phyloP scores from a whole-genome alignment of 2,888 invertebrate species.

The Scaptomyza caliginosa region DNA sequence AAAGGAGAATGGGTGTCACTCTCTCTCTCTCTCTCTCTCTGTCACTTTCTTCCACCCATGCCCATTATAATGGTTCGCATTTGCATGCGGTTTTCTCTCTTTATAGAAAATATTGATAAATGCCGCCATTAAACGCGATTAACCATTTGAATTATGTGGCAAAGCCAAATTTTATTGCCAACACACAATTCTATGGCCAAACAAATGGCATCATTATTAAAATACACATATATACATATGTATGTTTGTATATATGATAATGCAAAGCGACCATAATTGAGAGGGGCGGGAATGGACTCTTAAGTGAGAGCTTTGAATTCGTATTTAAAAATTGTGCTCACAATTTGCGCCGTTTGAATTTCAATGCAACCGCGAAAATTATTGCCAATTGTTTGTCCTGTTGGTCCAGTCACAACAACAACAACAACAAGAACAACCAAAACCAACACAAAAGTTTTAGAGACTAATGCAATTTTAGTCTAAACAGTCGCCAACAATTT shows the following conservation, averaged over 20 bases:
- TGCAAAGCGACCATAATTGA: conserved; percentile 64
- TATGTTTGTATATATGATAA: conserved; percentile 43
- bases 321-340: conserved; percentile 56
- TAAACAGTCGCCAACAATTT: conserved; percentile 77
- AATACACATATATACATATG: conserved; percentile 60
- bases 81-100: conserved; percentile 45
- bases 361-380: conserved; percentile 81
- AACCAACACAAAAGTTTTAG: conserved; percentile 51
- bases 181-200: conserved; percentile 71
- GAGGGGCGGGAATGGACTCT: conserved; percentile 16
- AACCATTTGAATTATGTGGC: conserved; percentile 82
- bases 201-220: conserved; percentile 80
- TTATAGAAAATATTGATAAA: conserved; percentile 71
- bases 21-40: background rate
- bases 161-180: conserved; percentile 80
- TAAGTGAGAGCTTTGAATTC: conserved; percentile 23
- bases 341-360: conserved; percentile 66
- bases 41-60: background rate
- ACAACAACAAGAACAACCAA: conserved; percentile 12
- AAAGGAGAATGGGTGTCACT: conserved; percentile 3
- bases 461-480: conserved; percentile 76
- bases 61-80: conserved; percentile 23
- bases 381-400: conserved; percentile 82
- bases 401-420: conserved; percentile 31
- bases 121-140: conserved; percentile 82